Percentiles rank a stretch among this genome's conserved stretches.
Evolutionary conservation across 2,888 invertebrate genomes (phyloP).

Genomic region (Polymixis flavicincta): DNA sequence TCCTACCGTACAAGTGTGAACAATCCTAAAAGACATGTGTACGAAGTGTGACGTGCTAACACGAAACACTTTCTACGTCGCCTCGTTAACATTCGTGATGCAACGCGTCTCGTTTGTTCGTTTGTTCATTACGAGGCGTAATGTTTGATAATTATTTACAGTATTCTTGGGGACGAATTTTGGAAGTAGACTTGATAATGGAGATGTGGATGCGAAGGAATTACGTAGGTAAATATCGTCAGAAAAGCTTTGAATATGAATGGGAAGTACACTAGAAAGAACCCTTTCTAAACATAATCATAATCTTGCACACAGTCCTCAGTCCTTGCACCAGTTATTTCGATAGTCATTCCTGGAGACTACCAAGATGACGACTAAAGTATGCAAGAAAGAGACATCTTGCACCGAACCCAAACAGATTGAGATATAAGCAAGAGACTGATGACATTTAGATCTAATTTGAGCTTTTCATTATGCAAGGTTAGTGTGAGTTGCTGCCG

Average conservation of each 20-base stretch:
- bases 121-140: constrained; percentile 25
- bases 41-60: constrained; percentile 52
- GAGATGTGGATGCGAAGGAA: too few species aligned
- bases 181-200: background rate
- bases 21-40: constrained; percentile 33
- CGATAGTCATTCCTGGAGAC: too few species aligned
- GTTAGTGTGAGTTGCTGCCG: background rate
- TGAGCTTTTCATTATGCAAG: background rate
- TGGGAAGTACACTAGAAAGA: too few species aligned
- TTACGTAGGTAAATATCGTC: too few species aligned
- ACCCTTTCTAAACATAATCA: too few species aligned
- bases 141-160: constrained; percentile 25
- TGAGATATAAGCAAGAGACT: too few species aligned
- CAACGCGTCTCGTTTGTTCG: constrained; percentile 43
- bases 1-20: constrained; percentile 12
- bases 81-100: constrained; percentile 59
- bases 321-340: too few species aligned
- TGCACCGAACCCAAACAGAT: too few species aligned
- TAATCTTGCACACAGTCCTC: too few species aligned
- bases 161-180: constrained; percentile 5
- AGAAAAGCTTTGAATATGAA: too few species aligned
- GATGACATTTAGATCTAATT: constrained; percentile 3
- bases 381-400: too few species aligned
- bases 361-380: too few species aligned
- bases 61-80: constrained; percentile 68